Evolutionary conservation across 2,888 invertebrate species (phyloP), one percentile per base, ranked within the genome.

Genomic region (Drosophila nr. medialis): DNA sequence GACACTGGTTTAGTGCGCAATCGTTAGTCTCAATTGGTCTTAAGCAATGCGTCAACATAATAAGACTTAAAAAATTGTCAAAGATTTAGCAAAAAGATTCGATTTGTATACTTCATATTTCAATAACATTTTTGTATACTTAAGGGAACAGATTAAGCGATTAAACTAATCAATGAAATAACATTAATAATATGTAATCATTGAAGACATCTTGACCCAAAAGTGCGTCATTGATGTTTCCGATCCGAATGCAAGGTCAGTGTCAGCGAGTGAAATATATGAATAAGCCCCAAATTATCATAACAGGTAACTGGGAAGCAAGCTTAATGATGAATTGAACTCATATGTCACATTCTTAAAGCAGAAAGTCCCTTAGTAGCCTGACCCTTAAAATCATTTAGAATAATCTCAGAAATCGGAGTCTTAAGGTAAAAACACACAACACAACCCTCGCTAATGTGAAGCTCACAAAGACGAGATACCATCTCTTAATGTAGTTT

Each of bases 271-370:
- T 84, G 72, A 84, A 82, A 67, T 64, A 69, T 73, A 75, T 80
- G 82, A 82, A 82, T 82, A 72, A 71, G 50, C 59, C 53, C 51
- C 30, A 70, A 69, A 83, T 83, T 87, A 83, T 56, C 83, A 86
- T 87, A 85, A 71, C 62, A 59, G 62, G 65, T 73, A 68, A 74
- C 50, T 68, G 61, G 50, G 59, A 62, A 61, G 51, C 38, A n/a
- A 50, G 53, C 45, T 42, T 40, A 29, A 15, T 45, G 68, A 36
- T 59, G 42, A 56, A 34, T 27, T 27, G 29, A 29, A 21, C 11
- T n/a, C 29, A 29, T 15, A 40, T 27, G 29, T 10, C 24, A 55
- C 54, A 36, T 36, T 1, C 32, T 13, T 34, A 15, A 24, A 27
- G 18, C 24, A 30, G 18, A 45, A 32, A 24, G 36, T n/a, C 13